Conservation (phyloP, 1,140 invertebrate genomes). For the Drosophila guanche region DNA sequence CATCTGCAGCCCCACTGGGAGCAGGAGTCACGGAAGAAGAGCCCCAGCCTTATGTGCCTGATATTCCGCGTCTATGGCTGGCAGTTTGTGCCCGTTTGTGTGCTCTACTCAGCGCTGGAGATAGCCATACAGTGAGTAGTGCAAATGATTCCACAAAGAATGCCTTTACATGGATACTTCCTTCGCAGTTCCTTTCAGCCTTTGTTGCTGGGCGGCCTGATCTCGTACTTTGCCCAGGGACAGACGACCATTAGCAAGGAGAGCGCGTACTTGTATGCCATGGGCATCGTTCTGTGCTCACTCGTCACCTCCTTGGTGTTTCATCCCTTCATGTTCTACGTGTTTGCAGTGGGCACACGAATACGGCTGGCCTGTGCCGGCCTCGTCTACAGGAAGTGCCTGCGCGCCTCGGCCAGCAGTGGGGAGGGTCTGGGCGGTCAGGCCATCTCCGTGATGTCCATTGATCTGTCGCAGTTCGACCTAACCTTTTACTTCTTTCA, state of each 20-base stretch:
- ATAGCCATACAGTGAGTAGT: slow-evolving; percentile 67
- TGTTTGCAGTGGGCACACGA: slow-evolving; percentile 86
- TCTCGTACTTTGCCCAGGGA: slow-evolving; percentile 85
- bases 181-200: slow-evolving; percentile 85
- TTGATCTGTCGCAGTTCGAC: slow-evolving; percentile 75
- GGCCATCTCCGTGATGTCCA: slow-evolving; percentile 93
- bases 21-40: slow-evolving; percentile 83
- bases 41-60: slow-evolving; percentile 84
- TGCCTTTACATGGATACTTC: neutral
- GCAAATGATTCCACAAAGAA: neutral
- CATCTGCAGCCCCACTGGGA: slow-evolving; percentile 85
- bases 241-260: slow-evolving; percentile 74
- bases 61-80: slow-evolving; percentile 86
- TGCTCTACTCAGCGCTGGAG: slow-evolving; percentile 59
- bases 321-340: slow-evolving; percentile 88
- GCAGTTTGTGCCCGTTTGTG: slow-evolving; percentile 68
- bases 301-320: slow-evolving; percentile 86
- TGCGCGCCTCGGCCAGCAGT: slow-evolving; percentile 86
- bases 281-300: slow-evolving; percentile 85
- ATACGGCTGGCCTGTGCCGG: slow-evolving; percentile 85
- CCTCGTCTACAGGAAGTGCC: slow-evolving; percentile 84
- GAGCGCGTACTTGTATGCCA: slow-evolving; percentile 85
- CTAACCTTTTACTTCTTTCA: slow-evolving; percentile 68
- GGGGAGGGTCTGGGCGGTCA: slow-evolving; percentile 89
- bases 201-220: slow-evolving; percentile 87